Percentiles rank a stretch among this genome's conserved stretches.
Evolutionary conservation across 2,888 invertebrate species (phyloP).

Genomic region (Watsonalla cultraria): DNA sequence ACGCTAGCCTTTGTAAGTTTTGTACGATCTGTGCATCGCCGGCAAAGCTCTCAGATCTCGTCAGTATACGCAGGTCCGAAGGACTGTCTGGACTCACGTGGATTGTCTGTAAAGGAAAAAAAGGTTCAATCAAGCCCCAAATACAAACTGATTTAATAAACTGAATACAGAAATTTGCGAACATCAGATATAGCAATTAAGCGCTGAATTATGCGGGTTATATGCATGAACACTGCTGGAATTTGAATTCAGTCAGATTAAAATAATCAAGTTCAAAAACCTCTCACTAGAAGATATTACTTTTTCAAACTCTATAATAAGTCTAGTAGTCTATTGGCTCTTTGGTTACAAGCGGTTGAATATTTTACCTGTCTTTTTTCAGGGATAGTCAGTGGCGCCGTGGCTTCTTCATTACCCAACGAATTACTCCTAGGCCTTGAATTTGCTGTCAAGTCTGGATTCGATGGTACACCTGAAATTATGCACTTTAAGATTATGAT

Average conservation of each 20-base stretch:
- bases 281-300: too few relatives aligned
- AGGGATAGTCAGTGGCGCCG: conserved; percentile 44
- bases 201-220: too few relatives aligned
- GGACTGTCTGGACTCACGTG: conserved; percentile 80
- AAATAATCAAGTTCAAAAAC: too few relatives aligned
- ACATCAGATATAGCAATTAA: too few relatives aligned
- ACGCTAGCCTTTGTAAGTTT: conserved; percentile 80
- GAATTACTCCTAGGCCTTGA: conserved; percentile 66
- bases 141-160: too few relatives aligned
- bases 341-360: not conserved
- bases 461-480: conserved; percentile 61
- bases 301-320: too few relatives aligned
- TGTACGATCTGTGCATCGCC: conserved; percentile 88
- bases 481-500: too few relatives aligned
- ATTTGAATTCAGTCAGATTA: too few relatives aligned
- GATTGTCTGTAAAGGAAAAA: conserved; percentile 46
- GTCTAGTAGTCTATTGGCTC: too few relatives aligned
- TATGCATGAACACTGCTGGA: too few relatives aligned
- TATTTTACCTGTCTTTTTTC: conserved; percentile 66
- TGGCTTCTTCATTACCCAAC: conserved; percentile 54
- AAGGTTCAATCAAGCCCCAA: too few relatives aligned
- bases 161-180: too few relatives aligned
- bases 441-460: conserved; percentile 61
- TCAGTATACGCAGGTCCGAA: conserved; percentile 78
- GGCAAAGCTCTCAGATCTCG: conserved; percentile 86